Percentiles rank a stretch among this genome's conserved stretches.
Conservation (phyloP, 2,797 vertebrate species). For the Gymnoscopelus microlampas region DNA sequence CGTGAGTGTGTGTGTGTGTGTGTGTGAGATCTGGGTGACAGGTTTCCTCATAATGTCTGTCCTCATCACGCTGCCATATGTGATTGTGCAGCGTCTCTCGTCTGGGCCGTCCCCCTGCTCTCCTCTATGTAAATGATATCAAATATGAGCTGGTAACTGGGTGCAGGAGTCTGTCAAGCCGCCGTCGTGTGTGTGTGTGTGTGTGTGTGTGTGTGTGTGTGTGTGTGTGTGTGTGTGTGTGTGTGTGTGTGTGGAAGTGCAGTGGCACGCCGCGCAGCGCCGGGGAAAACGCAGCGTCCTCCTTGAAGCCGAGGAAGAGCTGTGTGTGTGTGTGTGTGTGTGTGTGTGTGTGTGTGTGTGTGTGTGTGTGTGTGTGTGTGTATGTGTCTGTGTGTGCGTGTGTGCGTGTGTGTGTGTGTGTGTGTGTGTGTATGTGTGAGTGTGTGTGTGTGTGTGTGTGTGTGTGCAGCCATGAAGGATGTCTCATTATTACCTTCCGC, state of each 20-base stretch:
- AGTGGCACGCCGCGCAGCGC: no score
- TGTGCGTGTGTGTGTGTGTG: no score
- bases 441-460: no score
- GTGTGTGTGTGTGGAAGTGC: no score
- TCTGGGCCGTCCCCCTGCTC: conserved; percentile 47
- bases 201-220: not conserved
- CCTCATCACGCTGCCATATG: conserved; percentile 50
- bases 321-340: no score
- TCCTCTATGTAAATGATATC: conserved; percentile 68
- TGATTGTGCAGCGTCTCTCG: conserved; percentile 45
- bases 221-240: not conserved
- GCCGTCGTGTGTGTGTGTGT: not conserved
- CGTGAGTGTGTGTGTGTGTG: not conserved
- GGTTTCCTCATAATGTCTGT: conserved; percentile 60
- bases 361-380: no score
- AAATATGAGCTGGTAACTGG: conserved; percentile 48
- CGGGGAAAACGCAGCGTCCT: no score
- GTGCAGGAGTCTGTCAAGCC: conserved; percentile 62
- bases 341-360: no score
- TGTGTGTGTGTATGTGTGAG: no score
- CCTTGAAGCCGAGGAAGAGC: no score
- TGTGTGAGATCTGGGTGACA: conserved; percentile 47
- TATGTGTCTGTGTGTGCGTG: no score
- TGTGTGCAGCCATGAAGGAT: conserved; percentile 37
- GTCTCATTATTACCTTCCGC: conserved; percentile 64